Conservation (phyloP, 2,113 vertebrate genomes). For the Dascyllus trimaculatus region DNA sequence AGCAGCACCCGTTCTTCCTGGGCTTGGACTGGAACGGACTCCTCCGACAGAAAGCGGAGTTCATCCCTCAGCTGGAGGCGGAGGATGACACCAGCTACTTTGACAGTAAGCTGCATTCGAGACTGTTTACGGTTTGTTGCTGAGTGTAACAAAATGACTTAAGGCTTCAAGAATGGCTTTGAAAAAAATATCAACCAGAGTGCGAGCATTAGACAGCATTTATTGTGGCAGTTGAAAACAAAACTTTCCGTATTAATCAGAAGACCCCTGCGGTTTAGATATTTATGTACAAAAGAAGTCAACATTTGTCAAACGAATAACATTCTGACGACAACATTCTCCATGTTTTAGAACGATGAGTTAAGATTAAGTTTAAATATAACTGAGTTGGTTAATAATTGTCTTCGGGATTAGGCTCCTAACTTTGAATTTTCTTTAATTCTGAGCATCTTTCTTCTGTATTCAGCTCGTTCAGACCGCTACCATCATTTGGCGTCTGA, state of each 20-base stretch:
- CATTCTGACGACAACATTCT: no score
- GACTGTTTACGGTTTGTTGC: background rate
- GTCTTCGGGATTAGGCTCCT: background rate
- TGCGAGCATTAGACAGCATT: background rate
- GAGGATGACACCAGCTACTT: conserved; percentile 99
- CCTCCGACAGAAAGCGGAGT: conserved; percentile 95
- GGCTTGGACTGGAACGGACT: conserved; percentile 96
- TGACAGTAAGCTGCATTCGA: conserved; percentile 88
- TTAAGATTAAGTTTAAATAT: background rate
- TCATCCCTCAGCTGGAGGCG: conserved; percentile 95
- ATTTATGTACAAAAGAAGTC: background rate
- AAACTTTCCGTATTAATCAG: background rate
- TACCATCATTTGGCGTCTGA: conserved; percentile 95
- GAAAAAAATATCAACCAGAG: background rate
- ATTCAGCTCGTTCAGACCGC: conserved; percentile 92
- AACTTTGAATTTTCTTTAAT: background rate
- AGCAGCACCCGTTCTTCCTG: conserved; percentile 93
- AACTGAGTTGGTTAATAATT: background rate
- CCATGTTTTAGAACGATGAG: background rate
- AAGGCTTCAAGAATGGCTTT: background rate
- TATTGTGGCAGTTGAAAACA: background rate
- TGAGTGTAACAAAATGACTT: background rate
- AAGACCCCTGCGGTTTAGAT: background rate
- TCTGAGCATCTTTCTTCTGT: background rate
- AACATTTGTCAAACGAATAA: no score